These are phyloP conservation scores for Chrosomus eos DNA, from an alignment of 2,797 vertebrate species.

Conservation along the genomic window DNA sequence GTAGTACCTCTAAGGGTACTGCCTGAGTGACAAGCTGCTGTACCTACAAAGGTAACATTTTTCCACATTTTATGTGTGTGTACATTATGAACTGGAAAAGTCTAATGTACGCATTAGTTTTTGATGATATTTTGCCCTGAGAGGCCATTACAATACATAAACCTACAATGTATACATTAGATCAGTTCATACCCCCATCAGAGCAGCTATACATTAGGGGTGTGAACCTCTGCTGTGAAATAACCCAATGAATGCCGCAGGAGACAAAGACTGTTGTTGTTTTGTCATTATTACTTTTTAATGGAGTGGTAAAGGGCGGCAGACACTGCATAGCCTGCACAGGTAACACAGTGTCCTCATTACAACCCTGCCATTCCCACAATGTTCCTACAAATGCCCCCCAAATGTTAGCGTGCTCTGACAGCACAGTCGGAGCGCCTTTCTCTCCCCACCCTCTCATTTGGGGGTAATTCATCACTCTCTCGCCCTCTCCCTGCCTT, in stretches of 20 bases:
- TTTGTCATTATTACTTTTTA: constrained; percentile 60
- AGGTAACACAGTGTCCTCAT: constrained; percentile 63
- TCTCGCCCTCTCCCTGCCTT: constrained; percentile 41
- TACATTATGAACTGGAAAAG: constrained; percentile 1
- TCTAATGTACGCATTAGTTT: neutral
- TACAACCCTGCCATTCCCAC: constrained; percentile 44
- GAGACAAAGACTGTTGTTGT: constrained; percentile 58
- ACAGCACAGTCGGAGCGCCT: constrained; percentile 33
- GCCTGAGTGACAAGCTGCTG: neutral
- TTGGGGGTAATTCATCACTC: constrained; percentile 46
- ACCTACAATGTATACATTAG: constrained; percentile 44
- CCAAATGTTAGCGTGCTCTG: constrained; percentile 40
- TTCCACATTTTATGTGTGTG: neutral
- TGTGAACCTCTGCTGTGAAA: constrained; percentile 52
- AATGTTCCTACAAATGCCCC: constrained; percentile 48
- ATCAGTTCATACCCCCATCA: constrained; percentile 62
- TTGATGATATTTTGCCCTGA: constrained; percentile 69
- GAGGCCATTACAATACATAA: constrained; percentile 78
- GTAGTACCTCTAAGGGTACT: neutral
- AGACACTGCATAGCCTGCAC: constrained; percentile 53
- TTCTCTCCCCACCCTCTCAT: constrained; percentile 41
- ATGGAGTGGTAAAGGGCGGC: constrained; percentile 55
- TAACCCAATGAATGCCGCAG: constrained; percentile 43
- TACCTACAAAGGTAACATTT: neutral
- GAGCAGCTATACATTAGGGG: constrained; percentile 34